Evolutionary conservation across 2,113 vertebrate species (phyloP).

Genomic region (Sitta europaea): DNA sequence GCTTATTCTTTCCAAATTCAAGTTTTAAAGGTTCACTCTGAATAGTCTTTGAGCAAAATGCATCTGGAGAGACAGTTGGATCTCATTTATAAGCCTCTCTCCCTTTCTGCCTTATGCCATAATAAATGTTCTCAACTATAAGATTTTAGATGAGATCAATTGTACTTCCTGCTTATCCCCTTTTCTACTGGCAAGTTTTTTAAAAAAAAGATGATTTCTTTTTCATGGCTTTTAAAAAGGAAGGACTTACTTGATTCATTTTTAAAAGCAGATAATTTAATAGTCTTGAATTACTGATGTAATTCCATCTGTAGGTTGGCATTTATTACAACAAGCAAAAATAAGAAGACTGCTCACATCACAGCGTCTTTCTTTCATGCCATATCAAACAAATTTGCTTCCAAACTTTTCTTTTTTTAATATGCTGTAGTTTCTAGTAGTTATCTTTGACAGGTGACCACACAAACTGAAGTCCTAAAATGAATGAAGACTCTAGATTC

Average conservation of each 20-base stretch:
- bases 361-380: slow-evolving; percentile 47
- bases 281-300: slow-evolving; percentile 64
- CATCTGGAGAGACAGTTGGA: slow-evolving; percentile 60
- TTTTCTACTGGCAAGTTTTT: slow-evolving; percentile 48
- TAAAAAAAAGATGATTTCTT: slow-evolving; percentile 46
- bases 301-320: slow-evolving; percentile 56
- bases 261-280: slow-evolving; percentile 64
- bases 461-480: neutral
- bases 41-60: slow-evolving; percentile 64
- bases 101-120: slow-evolving; percentile 60
- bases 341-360: slow-evolving; percentile 48
- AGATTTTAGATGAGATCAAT: slow-evolving; percentile 73
- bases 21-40: slow-evolving; percentile 57
- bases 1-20: slow-evolving; percentile 54
- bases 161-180: slow-evolving; percentile 35
- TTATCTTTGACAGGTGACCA: neutral
- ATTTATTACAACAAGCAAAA: slow-evolving; percentile 57
- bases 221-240: slow-evolving; percentile 39
- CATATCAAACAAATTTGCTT: slow-evolving; percentile 34
- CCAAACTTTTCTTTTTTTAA: slow-evolving; percentile 3
- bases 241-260: slow-evolving; percentile 51
- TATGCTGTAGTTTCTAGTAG: neutral
- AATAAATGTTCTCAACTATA: slow-evolving; percentile 62
- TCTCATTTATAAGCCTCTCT: slow-evolving; percentile 69
- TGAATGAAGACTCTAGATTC: neutral